phyloP scores from a whole-genome alignment of 2,113 vertebrate species.

The Madoqua kirkii region DNA sequence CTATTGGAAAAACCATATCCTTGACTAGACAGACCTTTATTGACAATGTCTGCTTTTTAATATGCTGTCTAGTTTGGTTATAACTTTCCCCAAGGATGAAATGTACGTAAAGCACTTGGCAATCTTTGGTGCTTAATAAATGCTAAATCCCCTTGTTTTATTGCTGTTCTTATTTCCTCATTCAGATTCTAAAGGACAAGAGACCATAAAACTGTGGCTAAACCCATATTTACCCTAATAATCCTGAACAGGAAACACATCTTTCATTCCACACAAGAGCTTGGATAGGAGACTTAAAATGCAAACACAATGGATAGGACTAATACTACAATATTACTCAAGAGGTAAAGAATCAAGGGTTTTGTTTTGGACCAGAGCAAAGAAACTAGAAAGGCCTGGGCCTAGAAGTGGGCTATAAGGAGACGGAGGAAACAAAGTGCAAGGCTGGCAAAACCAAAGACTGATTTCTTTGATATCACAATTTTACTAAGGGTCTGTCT shows the following conservation, averaged over 20 bases:
- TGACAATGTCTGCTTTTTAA: neutral
- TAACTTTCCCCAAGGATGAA: neutral
- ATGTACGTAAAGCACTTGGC: neutral
- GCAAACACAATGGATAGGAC: neutral
- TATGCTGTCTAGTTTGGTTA: neutral
- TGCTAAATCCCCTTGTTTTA: neutral
- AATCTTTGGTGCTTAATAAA: neutral
- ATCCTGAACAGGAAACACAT: neutral
- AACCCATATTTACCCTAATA: neutral
- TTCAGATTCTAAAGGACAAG: neutral
- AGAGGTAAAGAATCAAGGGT: neutral
- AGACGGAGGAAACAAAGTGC: neutral
- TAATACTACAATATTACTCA: neutral
- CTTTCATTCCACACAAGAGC: neutral
- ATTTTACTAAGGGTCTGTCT: neutral
- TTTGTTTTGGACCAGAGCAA: neutral
- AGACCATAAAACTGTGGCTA: neutral
- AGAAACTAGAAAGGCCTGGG: neutral
- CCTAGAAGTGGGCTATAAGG: neutral
- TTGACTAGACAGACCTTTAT: neutral
- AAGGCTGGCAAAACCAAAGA: neutral
- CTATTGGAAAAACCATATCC: neutral
- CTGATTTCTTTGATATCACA: neutral
- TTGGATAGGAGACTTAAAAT: neutral
- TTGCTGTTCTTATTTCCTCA: neutral